Conservation (phyloP, 2,888 invertebrate species). For the Lithodes maja region DNA sequence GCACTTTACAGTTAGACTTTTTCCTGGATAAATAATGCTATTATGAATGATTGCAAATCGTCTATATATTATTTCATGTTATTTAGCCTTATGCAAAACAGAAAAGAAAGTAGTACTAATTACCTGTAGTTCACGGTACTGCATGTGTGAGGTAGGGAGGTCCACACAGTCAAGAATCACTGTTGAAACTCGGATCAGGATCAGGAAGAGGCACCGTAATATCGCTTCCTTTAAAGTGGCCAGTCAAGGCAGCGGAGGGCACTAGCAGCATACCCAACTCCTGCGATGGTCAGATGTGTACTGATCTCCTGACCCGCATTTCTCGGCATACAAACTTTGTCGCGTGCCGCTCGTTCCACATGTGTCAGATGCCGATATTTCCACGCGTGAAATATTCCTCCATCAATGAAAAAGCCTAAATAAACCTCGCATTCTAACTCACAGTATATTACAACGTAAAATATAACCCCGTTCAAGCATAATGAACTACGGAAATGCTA, state of each 20-base stretch:
- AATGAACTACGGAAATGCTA: too few species aligned
- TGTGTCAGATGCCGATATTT: background rate
- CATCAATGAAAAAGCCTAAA: too few species aligned
- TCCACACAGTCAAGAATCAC: slow-evolving; percentile 14
- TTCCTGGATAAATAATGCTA: too few species aligned
- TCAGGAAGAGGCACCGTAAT: too few species aligned
- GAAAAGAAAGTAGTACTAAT: background rate
- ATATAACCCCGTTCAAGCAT: too few species aligned
- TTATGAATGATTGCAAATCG: too few species aligned
- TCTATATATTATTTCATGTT: too few species aligned
- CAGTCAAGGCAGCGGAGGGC: slow-evolving; percentile 31
- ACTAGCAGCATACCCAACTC: background rate
- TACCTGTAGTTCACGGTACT: slow-evolving; percentile 33
- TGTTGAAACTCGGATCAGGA: background rate
- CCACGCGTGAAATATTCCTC: background rate
- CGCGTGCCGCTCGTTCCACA: slow-evolving; percentile 25
- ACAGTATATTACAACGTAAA: too few species aligned
- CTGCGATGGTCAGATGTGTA: slow-evolving; percentile 5
- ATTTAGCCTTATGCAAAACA: too few species aligned
- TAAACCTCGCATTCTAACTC: too few species aligned
- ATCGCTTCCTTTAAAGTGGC: background rate
- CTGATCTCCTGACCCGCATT: background rate
- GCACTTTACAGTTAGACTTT: too few species aligned
- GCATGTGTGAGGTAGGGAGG: slow-evolving; percentile 19
- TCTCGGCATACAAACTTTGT: slow-evolving; percentile 33